Percentiles rank a stretch among this genome's conserved stretches.
phyloP scores from a whole-genome alignment of 1,140 invertebrate species.

The Cecropterus lyciades region DNA sequence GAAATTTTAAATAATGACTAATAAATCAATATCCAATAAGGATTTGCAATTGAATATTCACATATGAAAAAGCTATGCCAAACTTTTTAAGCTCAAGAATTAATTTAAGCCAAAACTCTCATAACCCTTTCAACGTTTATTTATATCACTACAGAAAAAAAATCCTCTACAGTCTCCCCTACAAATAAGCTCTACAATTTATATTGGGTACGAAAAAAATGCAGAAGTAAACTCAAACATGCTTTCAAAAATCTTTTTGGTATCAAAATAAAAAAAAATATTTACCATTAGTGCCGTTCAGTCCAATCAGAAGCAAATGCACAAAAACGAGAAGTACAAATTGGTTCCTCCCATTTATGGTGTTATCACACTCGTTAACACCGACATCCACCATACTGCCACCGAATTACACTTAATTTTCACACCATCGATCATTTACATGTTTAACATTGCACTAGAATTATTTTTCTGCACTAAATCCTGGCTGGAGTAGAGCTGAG shows the following conservation, averaged over 20 bases:
- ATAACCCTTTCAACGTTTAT: no score
- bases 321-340: constrained; percentile 79
- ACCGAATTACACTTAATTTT: constrained; percentile 66
- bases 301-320: constrained; percentile 79
- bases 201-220: background rate
- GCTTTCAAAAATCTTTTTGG: constrained; percentile 4
- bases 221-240: background rate
- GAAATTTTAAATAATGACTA: no score
- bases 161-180: no score
- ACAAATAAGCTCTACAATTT: background rate
- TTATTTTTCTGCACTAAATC: constrained; percentile 43
- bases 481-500: constrained; percentile 28
- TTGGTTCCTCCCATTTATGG: constrained; percentile 78
- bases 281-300: constrained; percentile 80
- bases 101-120: no score
- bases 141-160: no score
- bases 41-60: no score
- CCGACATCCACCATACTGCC: constrained; percentile 81
- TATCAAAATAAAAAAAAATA: constrained; percentile 37
- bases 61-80: no score
- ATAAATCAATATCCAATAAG: no score
- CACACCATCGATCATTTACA: constrained; percentile 70
- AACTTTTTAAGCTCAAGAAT: no score
- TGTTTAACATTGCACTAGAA: constrained; percentile 61
- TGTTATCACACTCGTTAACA: constrained; percentile 79